These are phyloP conservation scores for Noctua fimbriata DNA, from an alignment of 2,888 invertebrate species.

Conservation along the genomic window DNA sequence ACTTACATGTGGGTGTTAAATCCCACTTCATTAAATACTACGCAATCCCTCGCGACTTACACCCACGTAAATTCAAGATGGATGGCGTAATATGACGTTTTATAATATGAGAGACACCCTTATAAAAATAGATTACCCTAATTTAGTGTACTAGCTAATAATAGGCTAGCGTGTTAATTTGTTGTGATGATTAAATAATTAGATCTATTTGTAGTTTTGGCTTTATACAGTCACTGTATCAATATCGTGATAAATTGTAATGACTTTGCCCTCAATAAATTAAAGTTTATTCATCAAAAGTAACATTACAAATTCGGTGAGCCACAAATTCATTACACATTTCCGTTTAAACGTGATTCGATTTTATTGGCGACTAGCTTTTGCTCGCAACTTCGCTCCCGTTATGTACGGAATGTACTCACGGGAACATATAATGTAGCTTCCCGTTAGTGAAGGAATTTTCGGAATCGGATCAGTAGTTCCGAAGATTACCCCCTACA, in stretches of 20 bases:
- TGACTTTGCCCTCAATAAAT: too few relatives aligned
- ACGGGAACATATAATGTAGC: too few relatives aligned
- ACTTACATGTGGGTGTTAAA: neutral
- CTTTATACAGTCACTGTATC: neutral
- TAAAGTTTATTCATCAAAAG: too few relatives aligned
- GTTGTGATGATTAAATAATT: neutral
- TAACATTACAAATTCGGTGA: too few relatives aligned
- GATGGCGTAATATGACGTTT: slow-evolving; percentile 15
- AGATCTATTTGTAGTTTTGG: neutral
- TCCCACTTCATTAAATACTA: neutral
- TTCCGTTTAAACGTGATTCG: neutral
- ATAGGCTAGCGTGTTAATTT: neutral
- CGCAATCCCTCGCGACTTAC: neutral
- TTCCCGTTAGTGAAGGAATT: too few relatives aligned
- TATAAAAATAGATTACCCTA: slow-evolving; percentile 22
- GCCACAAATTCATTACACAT: neutral
- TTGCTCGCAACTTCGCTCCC: too few relatives aligned
- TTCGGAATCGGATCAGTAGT: too few relatives aligned
- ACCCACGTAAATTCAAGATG: neutral
- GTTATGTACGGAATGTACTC: too few relatives aligned
- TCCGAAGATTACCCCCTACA: too few relatives aligned
- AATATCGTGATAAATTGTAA: too few relatives aligned
- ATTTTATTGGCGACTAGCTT: neutral
- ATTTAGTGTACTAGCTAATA: neutral
- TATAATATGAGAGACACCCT: neutral